These are phyloP conservation scores for Sebastolobus altivelis DNA, from an alignment of 2,797 vertebrate species.

Conservation along the genomic window DNA sequence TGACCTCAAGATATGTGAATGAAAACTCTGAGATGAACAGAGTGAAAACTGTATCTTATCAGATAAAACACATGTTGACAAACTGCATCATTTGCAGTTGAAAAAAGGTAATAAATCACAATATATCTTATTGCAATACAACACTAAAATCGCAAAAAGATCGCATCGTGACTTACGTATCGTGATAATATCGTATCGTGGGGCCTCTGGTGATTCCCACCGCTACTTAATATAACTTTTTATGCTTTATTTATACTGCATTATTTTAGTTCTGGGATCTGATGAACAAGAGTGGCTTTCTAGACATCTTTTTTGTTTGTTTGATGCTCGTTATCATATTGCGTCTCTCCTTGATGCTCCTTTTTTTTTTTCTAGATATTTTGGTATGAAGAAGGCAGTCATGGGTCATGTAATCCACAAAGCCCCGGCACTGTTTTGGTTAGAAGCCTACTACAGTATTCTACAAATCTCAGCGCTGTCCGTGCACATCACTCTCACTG, in stretches of 20 bases:
- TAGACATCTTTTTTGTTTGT: not conserved
- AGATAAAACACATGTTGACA: no score
- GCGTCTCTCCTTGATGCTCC: constrained; percentile 6
- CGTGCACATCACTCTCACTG: constrained; percentile 81
- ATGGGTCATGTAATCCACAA: constrained; percentile 40
- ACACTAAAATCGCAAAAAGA: no score
- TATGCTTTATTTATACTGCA: not conserved
- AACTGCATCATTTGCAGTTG: no score
- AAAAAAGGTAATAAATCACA: no score
- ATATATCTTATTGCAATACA: no score
- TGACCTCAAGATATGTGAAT: no score
- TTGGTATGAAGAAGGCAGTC: constrained; percentile 31
- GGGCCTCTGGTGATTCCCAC: no score
- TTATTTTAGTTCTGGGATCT: not conserved
- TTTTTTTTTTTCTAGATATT: constrained; percentile 34
- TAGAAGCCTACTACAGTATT: constrained; percentile 63
- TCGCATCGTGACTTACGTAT: no score
- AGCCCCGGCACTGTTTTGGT: constrained; percentile 54
- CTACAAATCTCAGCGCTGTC: constrained; percentile 79
- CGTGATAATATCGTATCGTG: no score
- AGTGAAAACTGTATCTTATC: no score
- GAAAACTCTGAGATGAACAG: no score
- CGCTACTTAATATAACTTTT: not conserved
- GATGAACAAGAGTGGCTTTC: not conserved
- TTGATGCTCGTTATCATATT: constrained; percentile 3